Conservation (phyloP, 2,113 vertebrate species). For the Strix aluco region DNA sequence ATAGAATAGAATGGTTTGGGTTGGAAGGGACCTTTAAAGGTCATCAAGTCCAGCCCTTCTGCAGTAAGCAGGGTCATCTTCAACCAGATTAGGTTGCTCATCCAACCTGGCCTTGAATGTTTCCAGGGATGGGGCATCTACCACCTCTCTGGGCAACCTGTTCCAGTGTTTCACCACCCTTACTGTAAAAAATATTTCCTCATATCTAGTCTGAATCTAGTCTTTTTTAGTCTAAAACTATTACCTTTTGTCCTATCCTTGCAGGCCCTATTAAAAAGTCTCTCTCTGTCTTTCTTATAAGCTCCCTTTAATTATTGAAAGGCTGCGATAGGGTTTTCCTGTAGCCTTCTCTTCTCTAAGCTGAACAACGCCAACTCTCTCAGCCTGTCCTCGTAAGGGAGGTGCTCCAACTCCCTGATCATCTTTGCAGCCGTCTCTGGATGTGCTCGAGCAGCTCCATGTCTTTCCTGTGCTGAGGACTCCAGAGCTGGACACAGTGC, state of each 20-base stretch:
- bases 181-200: neutral
- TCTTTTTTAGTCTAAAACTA: neutral
- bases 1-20: neutral
- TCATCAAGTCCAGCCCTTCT: too few species aligned
- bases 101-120: neutral
- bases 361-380: neutral
- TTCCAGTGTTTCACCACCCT: too few species aligned
- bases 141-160: neutral
- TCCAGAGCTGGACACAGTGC: neutral
- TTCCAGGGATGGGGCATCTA: neutral
- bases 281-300: neutral
- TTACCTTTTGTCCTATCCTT: neutral
- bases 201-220: neutral
- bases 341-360: neutral
- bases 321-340: accelerated
- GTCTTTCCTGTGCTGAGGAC: accelerated
- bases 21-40: neutral
- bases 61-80: neutral
- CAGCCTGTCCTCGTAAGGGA: neutral
- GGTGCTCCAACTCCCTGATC: too few species aligned
- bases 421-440: neutral
- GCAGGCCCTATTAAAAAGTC: neutral
- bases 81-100: neutral
- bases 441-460: accelerated
- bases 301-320: neutral